A percentile compares a stretch with the other conserved stretches of the same genome.
phyloP scores from a whole-genome alignment of 2,888 invertebrate species.

The Ctenicera cuprea region DNA sequence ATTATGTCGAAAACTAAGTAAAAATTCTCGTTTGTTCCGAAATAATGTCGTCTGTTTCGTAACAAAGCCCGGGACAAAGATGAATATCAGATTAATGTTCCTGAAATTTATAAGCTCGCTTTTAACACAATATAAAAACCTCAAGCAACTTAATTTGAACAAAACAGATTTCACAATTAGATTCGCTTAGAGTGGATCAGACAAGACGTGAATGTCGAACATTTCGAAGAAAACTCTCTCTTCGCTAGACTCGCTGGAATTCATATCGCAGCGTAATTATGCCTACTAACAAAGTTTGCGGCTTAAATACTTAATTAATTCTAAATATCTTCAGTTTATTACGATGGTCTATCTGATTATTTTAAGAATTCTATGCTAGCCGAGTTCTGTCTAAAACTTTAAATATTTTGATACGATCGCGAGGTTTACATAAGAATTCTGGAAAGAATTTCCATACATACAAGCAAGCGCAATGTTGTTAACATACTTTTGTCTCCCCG shows the following conservation, averaged over 20 bases:
- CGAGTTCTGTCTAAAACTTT: constrained; percentile 4
- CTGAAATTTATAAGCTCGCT: constrained; percentile 49
- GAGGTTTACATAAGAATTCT: constrained; percentile 11
- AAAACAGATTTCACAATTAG: constrained; percentile 50
- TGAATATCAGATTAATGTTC: constrained; percentile 51
- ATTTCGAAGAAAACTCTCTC: constrained; percentile 11
- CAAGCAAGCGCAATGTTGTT: constrained; percentile 16
- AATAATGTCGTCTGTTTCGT: constrained; percentile 5
- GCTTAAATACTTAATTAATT: constrained; percentile 57
- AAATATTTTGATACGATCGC: constrained; percentile 24
- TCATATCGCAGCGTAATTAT: constrained; percentile 50
- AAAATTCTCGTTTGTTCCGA: neutral
- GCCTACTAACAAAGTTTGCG: constrained; percentile 42
- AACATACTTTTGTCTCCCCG: constrained; percentile 30
- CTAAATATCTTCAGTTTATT: constrained; percentile 53
- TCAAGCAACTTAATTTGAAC: constrained; percentile 51
- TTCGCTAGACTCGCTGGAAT: constrained; percentile 38
- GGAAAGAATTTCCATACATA: constrained; percentile 36
- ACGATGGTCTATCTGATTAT: constrained; percentile 46
- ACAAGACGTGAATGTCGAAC: constrained; percentile 23
- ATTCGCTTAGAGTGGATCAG: constrained; percentile 42
- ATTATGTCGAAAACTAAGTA: constrained; percentile 3
- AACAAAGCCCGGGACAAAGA: constrained; percentile 35
- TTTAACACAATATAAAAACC: constrained; percentile 50
- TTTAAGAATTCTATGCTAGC: constrained; percentile 50